These are phyloP conservation scores for Tenthredo scrophulariae DNA, from an alignment of 2,888 invertebrate species.

Conservation along the genomic window DNA sequence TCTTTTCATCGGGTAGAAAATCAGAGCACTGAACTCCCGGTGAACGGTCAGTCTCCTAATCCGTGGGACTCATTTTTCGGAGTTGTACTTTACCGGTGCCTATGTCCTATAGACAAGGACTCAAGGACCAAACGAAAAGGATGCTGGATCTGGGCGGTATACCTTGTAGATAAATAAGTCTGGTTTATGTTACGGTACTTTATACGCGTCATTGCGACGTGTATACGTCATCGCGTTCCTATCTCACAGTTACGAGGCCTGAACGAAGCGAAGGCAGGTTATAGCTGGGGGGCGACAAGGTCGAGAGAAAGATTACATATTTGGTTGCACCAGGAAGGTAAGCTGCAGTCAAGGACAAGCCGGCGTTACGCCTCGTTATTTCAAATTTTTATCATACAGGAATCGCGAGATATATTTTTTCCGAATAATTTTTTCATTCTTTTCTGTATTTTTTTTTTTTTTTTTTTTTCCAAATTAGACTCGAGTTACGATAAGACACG, in stretches of 20 bases:
- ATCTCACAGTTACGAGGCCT: slow-evolving; percentile 53
- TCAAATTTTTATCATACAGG: background rate
- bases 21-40: background rate
- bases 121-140: slow-evolving; percentile 63
- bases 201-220: slow-evolving; percentile 61
- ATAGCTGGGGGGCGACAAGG: slow-evolving; percentile 9
- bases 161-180: slow-evolving; percentile 32
- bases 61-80: background rate
- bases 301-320: slow-evolving; percentile 8
- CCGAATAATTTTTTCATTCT: too few relatives aligned
- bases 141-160: slow-evolving; percentile 56
- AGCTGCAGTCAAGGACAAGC: background rate
- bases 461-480: background rate
- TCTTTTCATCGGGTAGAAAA: too few relatives aligned
- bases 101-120: slow-evolving; percentile 54
- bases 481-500: slow-evolving; percentile 2
- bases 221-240: slow-evolving; percentile 49
- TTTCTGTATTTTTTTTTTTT: background rate
- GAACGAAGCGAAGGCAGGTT: background rate
- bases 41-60: background rate
- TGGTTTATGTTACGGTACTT: slow-evolving; percentile 64
- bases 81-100: background rate
- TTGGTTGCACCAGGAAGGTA: background rate
- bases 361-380: background rate
- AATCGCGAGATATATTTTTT: background rate